phyloP scores from a whole-genome alignment of 2,113 vertebrate species.

The Cyprinodon tularosa region DNA sequence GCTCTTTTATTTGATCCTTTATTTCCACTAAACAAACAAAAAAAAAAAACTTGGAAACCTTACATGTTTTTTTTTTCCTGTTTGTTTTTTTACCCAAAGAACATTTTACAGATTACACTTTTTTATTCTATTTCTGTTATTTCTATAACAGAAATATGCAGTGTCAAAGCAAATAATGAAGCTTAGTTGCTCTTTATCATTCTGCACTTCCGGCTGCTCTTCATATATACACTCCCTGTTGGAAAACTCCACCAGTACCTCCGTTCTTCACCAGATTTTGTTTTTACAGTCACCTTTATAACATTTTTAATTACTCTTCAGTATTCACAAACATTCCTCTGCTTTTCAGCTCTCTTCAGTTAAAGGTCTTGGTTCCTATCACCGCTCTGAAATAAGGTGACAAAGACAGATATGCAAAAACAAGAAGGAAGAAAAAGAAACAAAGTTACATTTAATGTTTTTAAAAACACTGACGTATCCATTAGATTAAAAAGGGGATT shows the following conservation, averaged over 20 bases:
- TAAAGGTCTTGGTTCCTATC: conserved; percentile 18
- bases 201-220: conserved; percentile 5
- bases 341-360: conserved; percentile 19
- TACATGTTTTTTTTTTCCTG: no score
- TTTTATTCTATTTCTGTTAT: no score
- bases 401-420: conserved; percentile 1
- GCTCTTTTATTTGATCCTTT: no score
- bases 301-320: conserved; percentile 39
- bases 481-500: conserved; percentile 4
- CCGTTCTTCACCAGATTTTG: conserved; percentile 22
- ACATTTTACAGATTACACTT: no score
- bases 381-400: conserved; percentile 26
- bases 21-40: no score
- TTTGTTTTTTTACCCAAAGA: no score
- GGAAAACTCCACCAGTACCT: conserved; percentile 3
- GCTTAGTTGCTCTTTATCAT: not conserved
- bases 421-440: not conserved
- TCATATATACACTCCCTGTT: conserved; percentile 17
- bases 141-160: conserved; percentile 15
- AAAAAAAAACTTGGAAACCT: no score
- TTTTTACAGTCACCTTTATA: conserved; percentile 7
- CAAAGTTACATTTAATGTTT: not conserved
- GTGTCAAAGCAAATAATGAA: conserved; percentile 17
- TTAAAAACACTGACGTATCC: conserved; percentile 31
- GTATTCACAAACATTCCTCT: not conserved